Evolutionary conservation across 2,797 vertebrate genomes (phyloP), one percentile per base, ranked within the genome.

Genomic region (Chelon labrosus): DNA sequence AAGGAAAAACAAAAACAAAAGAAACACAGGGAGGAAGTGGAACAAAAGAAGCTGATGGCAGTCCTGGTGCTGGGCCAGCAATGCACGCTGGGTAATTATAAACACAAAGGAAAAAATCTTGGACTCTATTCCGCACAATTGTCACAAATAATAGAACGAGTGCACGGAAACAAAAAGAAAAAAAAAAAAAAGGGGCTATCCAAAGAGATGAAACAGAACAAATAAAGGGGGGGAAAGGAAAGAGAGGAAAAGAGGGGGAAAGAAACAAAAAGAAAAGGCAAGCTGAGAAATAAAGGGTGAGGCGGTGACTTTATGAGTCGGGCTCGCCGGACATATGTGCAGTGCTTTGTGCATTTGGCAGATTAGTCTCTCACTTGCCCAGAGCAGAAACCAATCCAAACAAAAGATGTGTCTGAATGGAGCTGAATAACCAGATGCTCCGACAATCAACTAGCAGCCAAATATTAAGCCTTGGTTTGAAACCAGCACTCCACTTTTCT

Each of bases 21-120:
- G 90, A 90, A 93, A 93, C 82, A 88, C 91, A 89, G 91, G 82
- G 93, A 91, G 92, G 93, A 93, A 93, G 93, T 91, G 89, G 88
- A 93, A 94, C 92, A 92, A 95, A 94, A 93, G 93, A 91, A 91
- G 91, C 91, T 94, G 93, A 94, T 94, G 94, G 90, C 90, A 89
- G 92, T 91, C 82, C 91, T 94, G 94, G 92, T 92, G 86, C 85
- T 63, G 86, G 86, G 93, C 94, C 94, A 95, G 91, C 90, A 90
- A 91, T 86, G 93, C 90, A 91, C 80, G 88, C 91, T 91, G 92
- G 90, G 90, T 94, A 94, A 94, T 94, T 92, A 91, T 93, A 90
- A 93, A 94, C 92, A 94, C 92, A 94, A 94, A 94, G 89, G 88
- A 70, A 88, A 91, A 91, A 93, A 90, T 89, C 90, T 93, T 92